Conservation (phyloP, 2,797 vertebrate species). For the Selene dorsalis region DNA sequence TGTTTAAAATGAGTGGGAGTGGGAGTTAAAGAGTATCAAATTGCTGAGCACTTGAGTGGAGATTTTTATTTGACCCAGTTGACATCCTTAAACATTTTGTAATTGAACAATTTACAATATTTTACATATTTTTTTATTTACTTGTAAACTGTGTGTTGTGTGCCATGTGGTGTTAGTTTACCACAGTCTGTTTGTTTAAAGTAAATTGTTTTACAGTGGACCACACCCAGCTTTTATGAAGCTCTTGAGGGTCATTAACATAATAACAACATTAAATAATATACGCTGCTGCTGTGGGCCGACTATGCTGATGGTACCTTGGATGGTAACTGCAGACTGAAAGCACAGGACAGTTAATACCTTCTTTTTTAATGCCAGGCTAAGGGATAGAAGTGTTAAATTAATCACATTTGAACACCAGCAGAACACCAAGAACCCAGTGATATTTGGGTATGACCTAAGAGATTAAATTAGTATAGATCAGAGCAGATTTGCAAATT, state of each 20-base stretch:
- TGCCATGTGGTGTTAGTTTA: conserved; percentile 5
- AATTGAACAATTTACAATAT: background rate
- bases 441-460: background rate
- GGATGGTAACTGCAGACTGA: background rate
- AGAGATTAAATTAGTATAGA: background rate
- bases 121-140: background rate
- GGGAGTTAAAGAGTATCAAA: background rate
- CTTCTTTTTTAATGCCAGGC: background rate
- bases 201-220: conserved; percentile 16
- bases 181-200: conserved; percentile 10
- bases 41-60: too few species aligned
- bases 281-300: background rate
- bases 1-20: background rate
- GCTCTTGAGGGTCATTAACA: conserved; percentile 39
- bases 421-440: background rate
- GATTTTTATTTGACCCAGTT: background rate
- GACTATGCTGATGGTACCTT: background rate
- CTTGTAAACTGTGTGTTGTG: background rate
- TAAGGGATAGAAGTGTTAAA: background rate
- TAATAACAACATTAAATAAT: conserved; percentile 36
- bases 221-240: conserved; percentile 46
- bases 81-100: too few species aligned
- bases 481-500: background rate
- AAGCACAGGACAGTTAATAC: background rate
- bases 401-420: background rate